Conservation (phyloP, 2,113 vertebrate species). For the Paradoxurus hermaphroditus region DNA sequence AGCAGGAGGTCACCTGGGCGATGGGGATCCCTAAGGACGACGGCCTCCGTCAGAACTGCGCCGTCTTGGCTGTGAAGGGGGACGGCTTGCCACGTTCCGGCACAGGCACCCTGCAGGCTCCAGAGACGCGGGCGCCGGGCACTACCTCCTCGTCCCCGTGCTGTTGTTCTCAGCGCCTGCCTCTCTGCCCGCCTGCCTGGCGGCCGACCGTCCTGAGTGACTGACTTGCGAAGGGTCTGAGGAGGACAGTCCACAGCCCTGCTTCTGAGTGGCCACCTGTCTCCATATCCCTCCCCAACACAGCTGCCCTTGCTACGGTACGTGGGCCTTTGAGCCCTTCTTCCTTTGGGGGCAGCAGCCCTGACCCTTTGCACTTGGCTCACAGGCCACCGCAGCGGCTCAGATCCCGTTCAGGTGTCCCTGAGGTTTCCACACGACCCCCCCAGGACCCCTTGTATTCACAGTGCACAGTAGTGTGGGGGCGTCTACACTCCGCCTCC, state of each 20-base stretch:
- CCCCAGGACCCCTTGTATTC: background rate
- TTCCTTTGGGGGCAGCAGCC: background rate
- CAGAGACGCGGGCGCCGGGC: background rate
- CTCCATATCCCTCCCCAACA: background rate
- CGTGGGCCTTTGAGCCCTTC: background rate
- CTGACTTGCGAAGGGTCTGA: background rate
- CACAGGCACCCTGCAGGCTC: background rate
- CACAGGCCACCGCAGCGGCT: background rate
- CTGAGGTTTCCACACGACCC: background rate
- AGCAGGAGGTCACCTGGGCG: background rate
- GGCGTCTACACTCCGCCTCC: background rate
- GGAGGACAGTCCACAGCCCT: background rate
- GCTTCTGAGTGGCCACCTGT: too few relatives aligned
- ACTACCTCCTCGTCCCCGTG: accelerated
- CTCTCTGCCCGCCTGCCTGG: background rate
- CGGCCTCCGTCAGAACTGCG: background rate
- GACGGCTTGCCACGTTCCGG: background rate
- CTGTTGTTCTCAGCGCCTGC: background rate
- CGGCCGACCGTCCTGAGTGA: background rate
- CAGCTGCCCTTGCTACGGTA: background rate
- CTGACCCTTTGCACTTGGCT: background rate
- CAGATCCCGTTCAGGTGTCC: background rate
- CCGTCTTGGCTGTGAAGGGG: background rate
- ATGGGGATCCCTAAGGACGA: background rate
- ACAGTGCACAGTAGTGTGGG: background rate